These are phyloP conservation scores for Axinella damicornis DNA, from an alignment of 37 sponge, comb jelly and placozoan genomes.

Conservation along the genomic window DNA sequence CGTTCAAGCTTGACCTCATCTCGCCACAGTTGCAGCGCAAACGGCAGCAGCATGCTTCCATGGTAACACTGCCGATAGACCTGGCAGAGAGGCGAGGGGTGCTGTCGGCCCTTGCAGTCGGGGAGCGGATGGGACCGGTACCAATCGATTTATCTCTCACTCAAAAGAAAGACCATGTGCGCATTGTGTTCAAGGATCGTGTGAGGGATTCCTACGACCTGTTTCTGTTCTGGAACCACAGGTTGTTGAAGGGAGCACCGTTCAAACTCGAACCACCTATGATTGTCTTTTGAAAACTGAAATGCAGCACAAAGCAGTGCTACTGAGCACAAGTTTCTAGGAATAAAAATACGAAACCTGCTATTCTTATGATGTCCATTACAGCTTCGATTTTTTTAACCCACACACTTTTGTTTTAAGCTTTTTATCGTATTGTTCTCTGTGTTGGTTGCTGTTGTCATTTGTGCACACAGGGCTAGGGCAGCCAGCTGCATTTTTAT, in stretches of 20 bases:
- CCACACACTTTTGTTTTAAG: no score
- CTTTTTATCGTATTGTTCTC: no score
- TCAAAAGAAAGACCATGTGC: not conserved
- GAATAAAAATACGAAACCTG: no score
- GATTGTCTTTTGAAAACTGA: no score
- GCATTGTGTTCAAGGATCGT: slow-evolving; percentile 29
- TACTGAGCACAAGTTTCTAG: no score
- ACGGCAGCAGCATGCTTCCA: not conserved
- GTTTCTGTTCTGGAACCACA: slow-evolving; percentile 52
- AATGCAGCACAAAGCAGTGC: no score
- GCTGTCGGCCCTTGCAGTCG: slow-evolving; percentile 43
- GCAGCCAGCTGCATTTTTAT: no score
- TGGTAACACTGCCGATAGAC: not conserved
- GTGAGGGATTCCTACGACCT: slow-evolving; percentile 31
- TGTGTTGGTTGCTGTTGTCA: no score
- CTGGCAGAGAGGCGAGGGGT: not conserved
- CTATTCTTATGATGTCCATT: no score
- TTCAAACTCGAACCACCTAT: slow-evolving; percentile 37
- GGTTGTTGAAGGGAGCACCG: slow-evolving; percentile 52
- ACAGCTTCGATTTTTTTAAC: no score
- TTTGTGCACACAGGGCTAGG: no score
- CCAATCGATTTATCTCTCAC: not conserved
- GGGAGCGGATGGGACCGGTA: slow-evolving; percentile 16
- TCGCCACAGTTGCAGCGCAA: not conserved
- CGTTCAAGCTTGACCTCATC: slow-evolving; percentile 60